A percentile compares a stretch with the other conserved stretches of the same genome.
Evolutionary conservation across 2,797 vertebrate species (phyloP).

Genomic region (Galaxias olidus): DNA sequence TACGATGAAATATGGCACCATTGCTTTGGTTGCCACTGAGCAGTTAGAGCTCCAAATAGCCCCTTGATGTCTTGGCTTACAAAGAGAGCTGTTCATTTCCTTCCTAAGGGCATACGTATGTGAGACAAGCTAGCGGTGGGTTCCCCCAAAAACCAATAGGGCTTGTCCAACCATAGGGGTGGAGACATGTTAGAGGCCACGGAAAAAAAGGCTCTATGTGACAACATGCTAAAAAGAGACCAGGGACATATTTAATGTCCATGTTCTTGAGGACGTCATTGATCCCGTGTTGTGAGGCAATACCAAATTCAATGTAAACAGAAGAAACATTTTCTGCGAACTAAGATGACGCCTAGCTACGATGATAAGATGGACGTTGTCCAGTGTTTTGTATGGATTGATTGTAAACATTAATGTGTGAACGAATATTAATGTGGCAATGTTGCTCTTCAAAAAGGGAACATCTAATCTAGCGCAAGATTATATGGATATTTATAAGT

Average conservation of each 20-base stretch:
- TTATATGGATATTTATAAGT: no score
- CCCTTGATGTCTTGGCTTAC: slow-evolving; percentile 10
- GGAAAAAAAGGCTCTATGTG: slow-evolving; percentile 15
- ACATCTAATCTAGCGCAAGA: no score
- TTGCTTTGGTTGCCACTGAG: background rate
- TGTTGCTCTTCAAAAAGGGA: no score
- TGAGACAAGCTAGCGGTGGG: background rate
- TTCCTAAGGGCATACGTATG: slow-evolving; percentile 2
- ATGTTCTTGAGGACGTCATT: slow-evolving; percentile 13
- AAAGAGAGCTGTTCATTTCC: background rate
- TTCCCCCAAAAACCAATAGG: slow-evolving; percentile 5
- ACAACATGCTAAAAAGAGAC: slow-evolving; percentile 27
- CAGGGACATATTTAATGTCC: slow-evolving; percentile 15
- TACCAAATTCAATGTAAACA: background rate
- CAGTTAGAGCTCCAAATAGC: slow-evolving; percentile 27
- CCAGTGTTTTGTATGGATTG: no score
- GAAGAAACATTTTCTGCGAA: background rate
- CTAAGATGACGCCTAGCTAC: background rate
- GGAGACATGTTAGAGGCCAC: background rate
- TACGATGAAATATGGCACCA: background rate
- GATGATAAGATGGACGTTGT: background rate
- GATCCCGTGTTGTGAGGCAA: background rate
- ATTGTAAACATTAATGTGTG: no score
- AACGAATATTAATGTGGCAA: no score
- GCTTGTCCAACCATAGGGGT: background rate